Conservation (phyloP, 2,797 vertebrate species). For the Nasua narica region DNA sequence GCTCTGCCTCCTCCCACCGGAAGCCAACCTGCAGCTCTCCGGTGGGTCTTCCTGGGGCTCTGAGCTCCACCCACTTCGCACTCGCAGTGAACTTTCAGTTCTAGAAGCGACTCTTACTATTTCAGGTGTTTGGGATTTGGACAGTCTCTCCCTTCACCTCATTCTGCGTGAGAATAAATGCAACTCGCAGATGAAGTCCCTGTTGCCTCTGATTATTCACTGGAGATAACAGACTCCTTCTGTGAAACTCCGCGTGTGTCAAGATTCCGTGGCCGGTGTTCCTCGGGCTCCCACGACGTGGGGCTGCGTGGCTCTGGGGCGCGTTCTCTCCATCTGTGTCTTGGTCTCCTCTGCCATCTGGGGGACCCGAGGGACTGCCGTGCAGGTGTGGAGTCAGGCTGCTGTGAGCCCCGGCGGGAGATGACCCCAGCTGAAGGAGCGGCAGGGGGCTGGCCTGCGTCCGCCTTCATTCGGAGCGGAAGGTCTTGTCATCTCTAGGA, state of each 20-base stretch:
- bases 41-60: not conserved
- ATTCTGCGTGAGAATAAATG: accelerated
- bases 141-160: not conserved
- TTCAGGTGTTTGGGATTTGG: not conserved
- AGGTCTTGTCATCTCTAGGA: not conserved
- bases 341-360: not conserved
- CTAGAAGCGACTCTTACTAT: not conserved
- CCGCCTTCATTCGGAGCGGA: not conserved
- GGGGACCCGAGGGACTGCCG: not conserved
- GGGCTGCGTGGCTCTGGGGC: not conserved
- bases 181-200: not conserved
- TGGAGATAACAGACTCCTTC: not conserved
- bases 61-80: accelerated
- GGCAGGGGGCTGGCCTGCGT: not conserved
- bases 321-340: not conserved
- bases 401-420: not conserved
- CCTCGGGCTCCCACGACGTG: accelerated
- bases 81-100: not conserved
- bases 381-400: not conserved
- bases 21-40: no score
- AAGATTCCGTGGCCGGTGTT: not conserved
- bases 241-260: accelerated
- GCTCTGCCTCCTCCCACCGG: not conserved
- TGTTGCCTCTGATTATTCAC: accelerated
- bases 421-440: not conserved